Evolutionary conservation across 2,113 vertebrate species (phyloP).

Genomic region (Ochotona curzoniae): DNA sequence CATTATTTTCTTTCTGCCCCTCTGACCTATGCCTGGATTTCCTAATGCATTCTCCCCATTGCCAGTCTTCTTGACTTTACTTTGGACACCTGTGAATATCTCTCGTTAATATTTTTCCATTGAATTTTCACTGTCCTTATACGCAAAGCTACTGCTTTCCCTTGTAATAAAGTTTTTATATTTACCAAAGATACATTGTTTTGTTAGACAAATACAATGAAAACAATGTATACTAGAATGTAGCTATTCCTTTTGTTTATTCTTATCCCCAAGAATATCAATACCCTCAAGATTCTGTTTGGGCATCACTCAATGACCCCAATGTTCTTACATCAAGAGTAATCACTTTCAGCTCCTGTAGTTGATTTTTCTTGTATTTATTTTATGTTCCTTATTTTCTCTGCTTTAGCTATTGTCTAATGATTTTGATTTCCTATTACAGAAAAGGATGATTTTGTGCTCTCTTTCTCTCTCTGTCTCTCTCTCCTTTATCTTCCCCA

Average conservation of each 20-base stretch:
- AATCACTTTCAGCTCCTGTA: background rate
- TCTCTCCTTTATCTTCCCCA: background rate
- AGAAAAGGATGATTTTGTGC: background rate
- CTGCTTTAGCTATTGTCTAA: background rate
- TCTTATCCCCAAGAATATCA: background rate
- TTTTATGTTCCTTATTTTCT: background rate
- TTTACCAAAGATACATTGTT: background rate
- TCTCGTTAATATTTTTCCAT: background rate
- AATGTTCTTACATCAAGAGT: background rate
- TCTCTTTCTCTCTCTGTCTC: rapidly evolving
- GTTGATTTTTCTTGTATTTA: background rate
- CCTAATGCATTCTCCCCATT: background rate
- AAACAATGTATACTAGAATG: background rate
- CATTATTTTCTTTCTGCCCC: background rate
- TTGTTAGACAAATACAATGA: background rate
- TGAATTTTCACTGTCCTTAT: background rate
- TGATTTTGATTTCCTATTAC: background rate
- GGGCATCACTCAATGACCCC: background rate
- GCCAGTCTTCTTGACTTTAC: background rate
- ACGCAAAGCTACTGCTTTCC: background rate
- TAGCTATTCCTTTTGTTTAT: background rate
- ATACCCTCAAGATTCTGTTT: background rate
- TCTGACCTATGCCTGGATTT: background rate
- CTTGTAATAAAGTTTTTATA: background rate
- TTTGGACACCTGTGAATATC: background rate